Evolutionary conservation across 1,140 invertebrate genomes (phyloP).

Genomic region (Solenopsis invicta): DNA sequence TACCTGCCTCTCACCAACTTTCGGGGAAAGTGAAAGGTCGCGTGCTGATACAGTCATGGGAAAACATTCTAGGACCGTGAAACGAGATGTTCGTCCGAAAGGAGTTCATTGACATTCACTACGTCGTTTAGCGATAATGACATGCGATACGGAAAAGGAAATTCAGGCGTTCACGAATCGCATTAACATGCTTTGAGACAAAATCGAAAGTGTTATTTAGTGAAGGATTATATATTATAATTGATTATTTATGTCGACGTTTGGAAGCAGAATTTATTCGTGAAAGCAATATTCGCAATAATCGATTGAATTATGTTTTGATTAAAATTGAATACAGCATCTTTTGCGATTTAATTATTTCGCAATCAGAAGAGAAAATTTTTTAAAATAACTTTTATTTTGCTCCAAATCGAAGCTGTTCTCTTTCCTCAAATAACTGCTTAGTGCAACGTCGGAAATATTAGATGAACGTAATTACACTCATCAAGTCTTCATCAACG

Average conservation of each 20-base stretch:
- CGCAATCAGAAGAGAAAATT: neutral
- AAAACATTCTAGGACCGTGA: constrained; percentile 16
- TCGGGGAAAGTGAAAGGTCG: constrained; percentile 58
- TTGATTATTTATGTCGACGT: neutral
- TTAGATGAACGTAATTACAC: neutral
- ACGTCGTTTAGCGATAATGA: neutral
- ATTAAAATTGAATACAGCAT: neutral
- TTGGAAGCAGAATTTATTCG: neutral
- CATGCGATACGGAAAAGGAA: constrained; percentile 38
- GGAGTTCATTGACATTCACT: constrained; percentile 40
- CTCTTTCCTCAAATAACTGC: neutral
- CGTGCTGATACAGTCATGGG: constrained; percentile 26
- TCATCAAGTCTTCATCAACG: constrained; percentile 1
- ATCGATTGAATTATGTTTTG: neutral
- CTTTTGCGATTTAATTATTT: neutral
- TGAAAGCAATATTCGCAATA: neutral
- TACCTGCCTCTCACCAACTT: neutral
- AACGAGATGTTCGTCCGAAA: neutral
- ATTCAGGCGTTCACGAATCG: neutral
- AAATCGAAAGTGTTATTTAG: constrained; percentile 1
- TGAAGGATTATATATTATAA: neutral
- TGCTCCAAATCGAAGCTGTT: neutral
- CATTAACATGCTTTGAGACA: neutral
- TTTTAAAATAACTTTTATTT: neutral
- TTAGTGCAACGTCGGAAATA: neutral